Evolutionary conservation across 2,797 vertebrate species (phyloP).

Genomic region (Hydrophis major): DNA sequence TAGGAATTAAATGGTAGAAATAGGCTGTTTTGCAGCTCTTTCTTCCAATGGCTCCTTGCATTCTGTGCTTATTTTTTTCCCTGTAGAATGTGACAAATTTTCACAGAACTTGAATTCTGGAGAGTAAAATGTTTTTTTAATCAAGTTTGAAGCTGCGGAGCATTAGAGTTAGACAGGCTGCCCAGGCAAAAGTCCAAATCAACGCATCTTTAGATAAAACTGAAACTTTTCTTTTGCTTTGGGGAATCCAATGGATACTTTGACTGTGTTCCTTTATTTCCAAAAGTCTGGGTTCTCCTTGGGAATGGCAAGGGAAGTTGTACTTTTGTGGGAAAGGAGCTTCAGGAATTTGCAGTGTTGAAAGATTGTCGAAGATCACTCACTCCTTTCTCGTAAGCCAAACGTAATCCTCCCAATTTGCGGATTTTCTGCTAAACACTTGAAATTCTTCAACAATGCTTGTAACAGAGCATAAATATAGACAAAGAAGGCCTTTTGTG

Average conservation of each 20-base stretch:
- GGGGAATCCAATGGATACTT: neutral
- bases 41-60: neutral
- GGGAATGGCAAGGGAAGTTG: neutral
- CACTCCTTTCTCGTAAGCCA: neutral
- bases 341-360: neutral
- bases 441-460: neutral
- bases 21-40: neutral
- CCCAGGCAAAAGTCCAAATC: neutral
- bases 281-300: neutral
- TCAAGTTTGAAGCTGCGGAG: neutral
- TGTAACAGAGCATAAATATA: neutral
- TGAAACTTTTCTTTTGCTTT: neutral
- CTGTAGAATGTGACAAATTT: neutral
- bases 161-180: neutral
- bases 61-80: neutral
- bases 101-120: neutral
- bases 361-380: neutral
- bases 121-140: neutral
- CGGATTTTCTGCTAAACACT: neutral
- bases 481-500: neutral
- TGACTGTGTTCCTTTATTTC: neutral
- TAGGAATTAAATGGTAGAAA: neutral
- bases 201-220: neutral
- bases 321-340: neutral
- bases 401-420: neutral